These are phyloP conservation scores for Pseudorhombus dupliciocellatus DNA, from an alignment of 2,113 vertebrate species.

Conservation along the genomic window DNA sequence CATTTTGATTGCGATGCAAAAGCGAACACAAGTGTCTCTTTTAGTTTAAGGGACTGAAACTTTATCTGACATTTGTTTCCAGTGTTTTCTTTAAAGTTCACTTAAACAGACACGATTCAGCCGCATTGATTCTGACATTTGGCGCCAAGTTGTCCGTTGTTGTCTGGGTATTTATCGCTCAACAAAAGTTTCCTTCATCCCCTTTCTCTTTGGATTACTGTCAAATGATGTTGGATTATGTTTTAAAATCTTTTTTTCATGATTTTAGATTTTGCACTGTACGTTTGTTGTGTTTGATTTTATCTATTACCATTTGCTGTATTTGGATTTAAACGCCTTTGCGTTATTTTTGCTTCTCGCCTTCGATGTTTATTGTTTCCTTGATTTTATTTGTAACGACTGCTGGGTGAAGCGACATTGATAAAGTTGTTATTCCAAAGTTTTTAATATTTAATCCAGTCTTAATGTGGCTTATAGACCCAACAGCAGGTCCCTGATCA, in stretches of 20 bases:
- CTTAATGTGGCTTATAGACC: background rate
- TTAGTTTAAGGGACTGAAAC: background rate
- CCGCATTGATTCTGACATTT: background rate
- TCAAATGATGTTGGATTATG: background rate
- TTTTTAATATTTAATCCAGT: background rate
- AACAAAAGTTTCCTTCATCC: background rate
- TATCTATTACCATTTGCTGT: too few relatives aligned
- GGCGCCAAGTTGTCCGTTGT: background rate
- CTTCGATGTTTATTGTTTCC: too few relatives aligned
- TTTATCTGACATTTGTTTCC: background rate
- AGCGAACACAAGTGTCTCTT: background rate
- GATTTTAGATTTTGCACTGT: too few relatives aligned
- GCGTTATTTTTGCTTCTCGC: too few relatives aligned
- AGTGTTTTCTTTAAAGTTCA: background rate
- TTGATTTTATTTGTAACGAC: too few relatives aligned
- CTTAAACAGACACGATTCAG: background rate
- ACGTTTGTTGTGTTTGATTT: background rate
- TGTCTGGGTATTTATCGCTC: background rate
- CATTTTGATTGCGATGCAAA: background rate
- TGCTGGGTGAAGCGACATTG: too few relatives aligned
- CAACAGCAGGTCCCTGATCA: background rate
- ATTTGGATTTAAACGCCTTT: too few relatives aligned
- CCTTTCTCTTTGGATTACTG: background rate
- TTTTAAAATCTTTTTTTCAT: background rate
- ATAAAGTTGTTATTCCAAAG: background rate